These are phyloP conservation scores for Monarcha castaneiventris DNA, from an alignment of 2,113 vertebrate genomes.

Conservation along the genomic window DNA sequence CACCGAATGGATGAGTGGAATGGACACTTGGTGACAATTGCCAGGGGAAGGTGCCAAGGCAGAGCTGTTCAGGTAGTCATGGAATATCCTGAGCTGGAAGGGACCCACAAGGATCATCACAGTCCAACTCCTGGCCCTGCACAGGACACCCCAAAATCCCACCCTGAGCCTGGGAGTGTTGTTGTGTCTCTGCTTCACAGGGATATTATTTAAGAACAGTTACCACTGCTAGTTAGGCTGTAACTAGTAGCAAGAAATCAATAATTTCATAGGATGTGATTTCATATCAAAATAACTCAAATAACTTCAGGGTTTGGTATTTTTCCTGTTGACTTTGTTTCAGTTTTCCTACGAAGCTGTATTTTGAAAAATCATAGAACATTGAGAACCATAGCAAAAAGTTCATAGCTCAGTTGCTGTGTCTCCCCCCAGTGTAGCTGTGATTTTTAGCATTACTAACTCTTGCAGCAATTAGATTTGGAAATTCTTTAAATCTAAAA, in stretches of 20 bases:
- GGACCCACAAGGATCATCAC: not conserved
- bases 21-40: not conserved
- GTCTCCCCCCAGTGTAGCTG: not conserved
- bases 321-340: not conserved
- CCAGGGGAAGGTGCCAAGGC: not conserved
- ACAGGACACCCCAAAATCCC: not conserved
- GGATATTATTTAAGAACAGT: not conserved
- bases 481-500: not conserved
- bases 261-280: not conserved
- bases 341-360: not conserved
- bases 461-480: not conserved
- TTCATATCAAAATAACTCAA: not conserved
- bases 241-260: not conserved
- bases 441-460: not conserved
- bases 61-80: not conserved
- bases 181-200: not conserved
- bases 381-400: not conserved
- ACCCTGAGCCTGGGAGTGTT: not conserved
- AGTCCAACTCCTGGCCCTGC: not conserved
- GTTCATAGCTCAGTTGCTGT: not conserved
- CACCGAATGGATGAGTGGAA: not conserved
- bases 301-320: not conserved
- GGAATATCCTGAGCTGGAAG: not conserved
- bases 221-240: not conserved
- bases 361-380: not conserved